Evolutionary conservation across 2,888 invertebrate genomes (phyloP), one percentile per base, ranked within the genome.

Genomic region (Tetheella fluctuosa): DNA sequence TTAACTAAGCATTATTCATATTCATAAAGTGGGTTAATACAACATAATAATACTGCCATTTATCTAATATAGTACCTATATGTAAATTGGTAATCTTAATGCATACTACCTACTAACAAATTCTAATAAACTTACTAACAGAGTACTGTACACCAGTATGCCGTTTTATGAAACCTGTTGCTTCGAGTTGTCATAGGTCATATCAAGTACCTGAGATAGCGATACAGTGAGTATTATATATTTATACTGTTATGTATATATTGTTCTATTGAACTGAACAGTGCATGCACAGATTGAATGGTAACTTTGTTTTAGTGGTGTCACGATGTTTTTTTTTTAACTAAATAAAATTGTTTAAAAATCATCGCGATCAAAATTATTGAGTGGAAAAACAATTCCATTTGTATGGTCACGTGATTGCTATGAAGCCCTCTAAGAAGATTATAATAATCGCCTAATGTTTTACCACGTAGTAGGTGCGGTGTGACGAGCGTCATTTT

Each of bases 131-230:
- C 74, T 76, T 68, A 90, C 90, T 91, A 91, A 91, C 92, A 93
- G 93, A 91, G 64, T 90, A 93, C 88, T 93, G 93, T 83, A 92
- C 93, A 60, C 93, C 93, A 48, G 92, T 93, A 65, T 93, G 93
- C 87, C 93, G 93, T 69, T 93, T 93, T 82, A 93, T 93, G 93
- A 93, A 91, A 86, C 89, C 90, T 30, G 85, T 90, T 64, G 70
- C 89, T 52, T 76, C 90, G 68, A 77, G 80, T 77, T 89, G 80
- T 80, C 85, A 82, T 81, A 86, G 82, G 74, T 76, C 88, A 69
- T 91, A 91, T 80, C 86, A 87, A 81, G 89, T 92, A 68, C 93
- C 93, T 37, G 89, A 91, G 72, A 93, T 93, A 57, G 92, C 92
- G 63, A 88, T 93, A 48, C 93, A 93, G 93, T 93, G 84, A 93